These are phyloP conservation scores for Pampusana beccarii DNA, from an alignment of 2,113 vertebrate species.

Conservation along the genomic window DNA sequence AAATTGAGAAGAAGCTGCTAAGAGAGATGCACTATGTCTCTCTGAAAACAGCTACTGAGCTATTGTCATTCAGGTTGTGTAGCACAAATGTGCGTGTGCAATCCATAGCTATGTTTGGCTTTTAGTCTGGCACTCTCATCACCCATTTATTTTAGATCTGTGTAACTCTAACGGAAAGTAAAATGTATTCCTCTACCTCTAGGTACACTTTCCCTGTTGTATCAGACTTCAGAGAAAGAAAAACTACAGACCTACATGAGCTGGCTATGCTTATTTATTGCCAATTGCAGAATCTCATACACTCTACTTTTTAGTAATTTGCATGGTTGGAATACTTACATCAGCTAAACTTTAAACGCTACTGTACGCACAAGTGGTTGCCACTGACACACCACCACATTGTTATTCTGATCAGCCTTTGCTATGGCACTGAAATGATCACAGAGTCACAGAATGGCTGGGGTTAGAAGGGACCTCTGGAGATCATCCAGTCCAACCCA, in stretches of 20 bases:
- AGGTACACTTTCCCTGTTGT: not conserved
- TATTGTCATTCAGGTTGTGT: not conserved
- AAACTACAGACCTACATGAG: not conserved
- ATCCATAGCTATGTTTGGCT: not conserved
- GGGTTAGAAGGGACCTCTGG: no score
- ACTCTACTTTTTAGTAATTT: not conserved
- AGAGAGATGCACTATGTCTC: accelerated
- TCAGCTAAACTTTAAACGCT: not conserved
- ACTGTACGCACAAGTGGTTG: not conserved
- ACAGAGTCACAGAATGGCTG: no score
- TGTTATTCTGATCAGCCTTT: not conserved
- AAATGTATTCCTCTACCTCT: not conserved
- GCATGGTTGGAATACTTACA: not conserved
- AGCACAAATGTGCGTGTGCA: not conserved
- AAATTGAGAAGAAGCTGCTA: not conserved
- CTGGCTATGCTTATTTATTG: not conserved
- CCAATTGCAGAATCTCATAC: not conserved
- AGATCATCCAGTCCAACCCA: no score
- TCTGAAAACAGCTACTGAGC: not conserved
- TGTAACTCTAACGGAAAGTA: not conserved
- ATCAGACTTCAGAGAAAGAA: not conserved
- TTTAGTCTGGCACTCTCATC: not conserved
- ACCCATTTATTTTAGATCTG: slow-evolving; percentile 16
- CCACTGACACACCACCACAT: not conserved
- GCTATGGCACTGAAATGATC: not conserved